These are phyloP conservation scores for Lethenteron reissneri DNA, from an alignment of 2,113 vertebrate species.

Conservation along the genomic window DNA sequence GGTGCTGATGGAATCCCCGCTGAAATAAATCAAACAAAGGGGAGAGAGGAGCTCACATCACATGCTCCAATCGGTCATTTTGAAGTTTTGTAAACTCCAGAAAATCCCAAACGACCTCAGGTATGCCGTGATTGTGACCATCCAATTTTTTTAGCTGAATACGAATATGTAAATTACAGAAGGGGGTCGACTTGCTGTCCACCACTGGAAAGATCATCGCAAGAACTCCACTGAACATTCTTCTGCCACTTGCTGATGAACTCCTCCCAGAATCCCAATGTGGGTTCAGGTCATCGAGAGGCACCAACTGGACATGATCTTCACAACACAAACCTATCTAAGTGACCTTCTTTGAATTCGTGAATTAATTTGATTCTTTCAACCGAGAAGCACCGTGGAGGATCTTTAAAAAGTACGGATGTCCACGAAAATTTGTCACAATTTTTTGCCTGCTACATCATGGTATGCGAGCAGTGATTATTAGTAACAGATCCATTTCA, in stretches of 20 bases:
- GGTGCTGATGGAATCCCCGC: conserved; percentile 17
- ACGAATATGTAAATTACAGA: not conserved
- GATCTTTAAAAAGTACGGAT: no score
- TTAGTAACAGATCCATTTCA: no score
- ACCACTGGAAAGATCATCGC: no score
- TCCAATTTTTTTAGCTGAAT: conserved; percentile 12
- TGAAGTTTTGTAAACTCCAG: conserved; percentile 13
- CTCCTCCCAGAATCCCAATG: not conserved
- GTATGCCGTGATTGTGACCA: conserved; percentile 12
- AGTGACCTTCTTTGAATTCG: no score
- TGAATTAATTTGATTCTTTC: no score
- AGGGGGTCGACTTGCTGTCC: not conserved
- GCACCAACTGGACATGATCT: not conserved
- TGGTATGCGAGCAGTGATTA: no score
- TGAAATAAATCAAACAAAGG: conserved; percentile 14
- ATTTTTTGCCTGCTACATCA: no score
- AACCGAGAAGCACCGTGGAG: no score
- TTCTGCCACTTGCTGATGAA: not conserved
- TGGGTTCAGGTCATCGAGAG: not conserved
- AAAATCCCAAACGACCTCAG: conserved; percentile 18
- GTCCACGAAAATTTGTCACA: no score
- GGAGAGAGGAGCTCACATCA: conserved; percentile 12
- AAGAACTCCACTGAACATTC: not conserved
- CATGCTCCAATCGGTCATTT: conserved; percentile 13
- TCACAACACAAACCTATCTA: not conserved